Conservation (phyloP, 2,797 vertebrate genomes). For the Zenarchopterus dispar region DNA sequence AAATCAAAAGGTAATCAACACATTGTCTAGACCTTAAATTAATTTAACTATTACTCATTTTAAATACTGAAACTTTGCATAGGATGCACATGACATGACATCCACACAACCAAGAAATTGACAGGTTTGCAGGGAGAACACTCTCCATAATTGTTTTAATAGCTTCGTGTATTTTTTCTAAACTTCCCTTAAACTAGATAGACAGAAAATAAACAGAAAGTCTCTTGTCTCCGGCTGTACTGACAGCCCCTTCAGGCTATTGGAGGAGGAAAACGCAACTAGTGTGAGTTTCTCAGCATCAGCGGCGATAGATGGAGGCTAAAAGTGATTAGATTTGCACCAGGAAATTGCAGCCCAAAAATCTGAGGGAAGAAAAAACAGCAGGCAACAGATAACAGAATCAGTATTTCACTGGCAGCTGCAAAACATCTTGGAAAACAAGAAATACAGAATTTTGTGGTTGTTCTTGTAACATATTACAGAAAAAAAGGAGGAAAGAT, state of each 20-base stretch:
- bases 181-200: conserved; percentile 27
- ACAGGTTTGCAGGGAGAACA: background rate
- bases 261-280: conserved; percentile 34
- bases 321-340: conserved; percentile 44
- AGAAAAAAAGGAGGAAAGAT: background rate
- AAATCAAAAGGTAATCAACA: too few relatives aligned
- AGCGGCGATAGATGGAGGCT: conserved; percentile 46
- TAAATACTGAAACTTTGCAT: too few relatives aligned
- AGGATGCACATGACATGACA: too few relatives aligned
- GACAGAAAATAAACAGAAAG: conserved; percentile 11
- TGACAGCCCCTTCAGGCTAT: conserved; percentile 45
- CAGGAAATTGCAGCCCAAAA: conserved; percentile 22
- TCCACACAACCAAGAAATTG: too few relatives aligned
- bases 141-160: background rate
- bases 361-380: conserved; percentile 15
- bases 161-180: conserved; percentile 15
- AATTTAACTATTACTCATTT: too few relatives aligned
- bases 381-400: background rate
- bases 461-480: background rate
- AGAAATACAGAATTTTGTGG: conserved; percentile 1
- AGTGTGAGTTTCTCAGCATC: conserved; percentile 41
- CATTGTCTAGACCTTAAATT: too few relatives aligned
- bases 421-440: conserved; percentile 1
- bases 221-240: conserved; percentile 26
- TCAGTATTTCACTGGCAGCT: conserved; percentile 16